Evolutionary conservation across 2,797 vertebrate species (phyloP), one percentile per base, ranked within the genome.

Genomic region (Lophura swinhoii): DNA sequence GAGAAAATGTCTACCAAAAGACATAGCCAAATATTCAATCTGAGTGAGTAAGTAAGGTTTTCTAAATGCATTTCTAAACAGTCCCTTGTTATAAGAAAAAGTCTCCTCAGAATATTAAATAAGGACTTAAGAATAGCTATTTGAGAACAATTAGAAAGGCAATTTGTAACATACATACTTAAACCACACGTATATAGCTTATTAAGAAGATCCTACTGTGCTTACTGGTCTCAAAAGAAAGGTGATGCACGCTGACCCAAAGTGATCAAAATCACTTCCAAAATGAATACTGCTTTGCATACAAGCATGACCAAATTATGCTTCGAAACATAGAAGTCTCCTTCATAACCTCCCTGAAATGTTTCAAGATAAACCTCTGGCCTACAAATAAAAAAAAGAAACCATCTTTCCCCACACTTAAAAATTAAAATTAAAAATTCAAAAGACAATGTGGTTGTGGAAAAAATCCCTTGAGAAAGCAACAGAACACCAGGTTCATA

Each of bases 391-490:
- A 31, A 55, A 55, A 55, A 31, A 55, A 55, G 51, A 53, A 29
- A 53, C 16, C 6, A 2, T 53, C 21, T 67, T 67, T 46, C 58
- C 69, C 73, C 14, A 49, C 23, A 24, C 28, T 88, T 80, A 75
- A 67, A 92, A 92, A 93, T 1, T 83, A 94, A 90, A 90, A 77
- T 44, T 77, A 37, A 66, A 49, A 79, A 75, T 49, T 80, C 41
- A 66, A 49, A 82, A 58, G 3, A 77, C 44, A 81, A 7, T 77
- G 49, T 74, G 29, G 62, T 18, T 87, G 21, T 6, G 3, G 53
- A 93, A 53, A 33, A 89, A 77, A 33, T 6, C 37, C 33, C 33
- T 23, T 15, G 49, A 89, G 76, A 80, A 93, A 84, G 12, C 37
- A 90, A 81, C 28, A 24, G 41, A 74, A 84, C 12, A 18, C 28